Base-by-base conservation (phyloP, 2,888 invertebrate genomes). In the Agrotis puta region DNA sequence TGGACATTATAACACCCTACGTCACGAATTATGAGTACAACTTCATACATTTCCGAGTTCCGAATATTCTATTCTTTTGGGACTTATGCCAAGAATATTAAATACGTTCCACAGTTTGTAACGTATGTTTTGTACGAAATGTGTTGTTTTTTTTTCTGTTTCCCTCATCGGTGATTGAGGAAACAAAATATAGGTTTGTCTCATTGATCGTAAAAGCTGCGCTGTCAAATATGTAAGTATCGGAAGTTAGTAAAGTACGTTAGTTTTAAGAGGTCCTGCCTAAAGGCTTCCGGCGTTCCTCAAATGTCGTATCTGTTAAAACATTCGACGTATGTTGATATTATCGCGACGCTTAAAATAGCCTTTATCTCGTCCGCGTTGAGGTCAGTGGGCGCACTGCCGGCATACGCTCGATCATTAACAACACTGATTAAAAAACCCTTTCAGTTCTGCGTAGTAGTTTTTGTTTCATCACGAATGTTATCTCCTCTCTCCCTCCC, bases 311-410 rank as follows among this genome's bases (percentile, higher is more conserved):
- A 93, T 94, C 92, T 90, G 90, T 91, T 89, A 85, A 80, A 92
- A 92, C 90, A 89, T 93, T 94, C 91, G 91, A 92, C 92, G 92
- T 94, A 92, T 93, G 91, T 63, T 88, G 90, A 93, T 93, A 91
- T 94, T 94, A 95, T 95, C 95, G 87, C 88, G 85, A 56, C 88
- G 92, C 95, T 95, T 89, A 90, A 96, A 96, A 96, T 96, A 96
- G 93, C 91, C 88, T 92, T 94, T 95, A 96, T 95, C 95, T 95
- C 92, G 92, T 91, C 89, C 89, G 90, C 88, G 87, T 90, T 94
- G 95, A 95, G 95, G 95, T 95, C 95, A 95, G 92, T 94, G 93
- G 94, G 94, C 93, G 92, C 93, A 77, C 81, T 92, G 92, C 91
- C 76, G 92, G 86, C 85, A 89, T 91, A 92, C 90, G 88, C 89